phyloP scores from a whole-genome alignment of 2,888 invertebrate genomes.

The Hirudinaria manillensis region DNA sequence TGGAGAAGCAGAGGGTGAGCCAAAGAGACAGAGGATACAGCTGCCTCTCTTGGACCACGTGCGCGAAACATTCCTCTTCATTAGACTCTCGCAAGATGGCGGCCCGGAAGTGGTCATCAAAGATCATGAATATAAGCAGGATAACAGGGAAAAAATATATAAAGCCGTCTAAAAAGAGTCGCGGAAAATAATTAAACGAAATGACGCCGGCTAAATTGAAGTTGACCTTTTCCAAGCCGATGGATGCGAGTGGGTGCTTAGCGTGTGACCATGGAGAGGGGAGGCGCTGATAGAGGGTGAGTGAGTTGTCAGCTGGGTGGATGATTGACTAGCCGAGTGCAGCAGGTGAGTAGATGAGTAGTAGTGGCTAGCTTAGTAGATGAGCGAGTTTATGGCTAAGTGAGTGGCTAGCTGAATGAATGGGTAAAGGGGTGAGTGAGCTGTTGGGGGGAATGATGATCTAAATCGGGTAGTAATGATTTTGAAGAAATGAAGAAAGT shows the following conservation, averaged over 20 bases:
- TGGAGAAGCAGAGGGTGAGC: no score
- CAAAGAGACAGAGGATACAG: no score
- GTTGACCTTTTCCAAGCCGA: no score
- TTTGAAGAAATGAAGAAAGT: no score
- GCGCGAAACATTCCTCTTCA: conserved; percentile 12
- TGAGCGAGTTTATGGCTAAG: not conserved
- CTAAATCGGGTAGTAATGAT: no score
- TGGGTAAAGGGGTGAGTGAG: not conserved
- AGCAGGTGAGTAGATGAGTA: not conserved
- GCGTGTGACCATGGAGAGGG: not conserved
- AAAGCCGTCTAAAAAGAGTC: no score
- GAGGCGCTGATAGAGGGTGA: not conserved
- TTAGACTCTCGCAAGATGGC: conserved; percentile 11
- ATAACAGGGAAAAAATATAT: not conserved
- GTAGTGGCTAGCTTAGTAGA: not conserved
- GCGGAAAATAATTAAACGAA: conserved; percentile 2
- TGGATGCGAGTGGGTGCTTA: no score
- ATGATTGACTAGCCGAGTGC: not conserved
- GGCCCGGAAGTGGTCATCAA: conserved; percentile 8
- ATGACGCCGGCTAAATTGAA: not conserved
- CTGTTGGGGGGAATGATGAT: not conserved
- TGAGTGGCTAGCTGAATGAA: not conserved
- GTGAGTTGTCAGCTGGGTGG: not conserved
- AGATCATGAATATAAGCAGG: conserved; percentile 7
- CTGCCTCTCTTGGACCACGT: not conserved